A percentile compares a stretch with the other conserved stretches of the same genome.
Evolutionary conservation across 2,797 vertebrate species (phyloP).

Genomic region (Coluber constrictor): DNA sequence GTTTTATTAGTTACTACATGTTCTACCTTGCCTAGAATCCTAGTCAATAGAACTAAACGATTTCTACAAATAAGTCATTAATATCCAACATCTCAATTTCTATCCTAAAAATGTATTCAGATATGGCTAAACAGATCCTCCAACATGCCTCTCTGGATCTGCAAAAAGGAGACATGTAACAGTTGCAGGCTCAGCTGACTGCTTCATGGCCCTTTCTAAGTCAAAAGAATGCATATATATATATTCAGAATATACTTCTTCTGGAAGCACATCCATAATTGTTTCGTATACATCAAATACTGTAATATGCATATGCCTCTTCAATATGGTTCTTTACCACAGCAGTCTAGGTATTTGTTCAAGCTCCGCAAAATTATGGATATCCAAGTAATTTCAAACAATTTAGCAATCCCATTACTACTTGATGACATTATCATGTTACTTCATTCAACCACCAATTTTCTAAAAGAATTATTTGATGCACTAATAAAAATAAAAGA

Average conservation of each 20-base stretch:
- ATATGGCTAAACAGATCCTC: background rate
- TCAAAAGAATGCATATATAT: background rate
- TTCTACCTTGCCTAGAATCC: background rate
- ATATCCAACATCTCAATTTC: background rate
- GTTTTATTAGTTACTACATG: background rate
- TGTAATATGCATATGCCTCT: background rate
- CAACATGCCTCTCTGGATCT: background rate
- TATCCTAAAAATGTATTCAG: background rate
- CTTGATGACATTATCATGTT: background rate
- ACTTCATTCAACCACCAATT: background rate
- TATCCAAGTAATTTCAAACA: background rate
- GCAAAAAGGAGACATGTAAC: background rate
- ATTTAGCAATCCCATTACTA: background rate
- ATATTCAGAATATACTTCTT: background rate
- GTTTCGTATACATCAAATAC: background rate
- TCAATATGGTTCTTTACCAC: background rate
- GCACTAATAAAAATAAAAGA: background rate
- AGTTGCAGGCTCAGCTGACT: background rate
- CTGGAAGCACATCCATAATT: background rate
- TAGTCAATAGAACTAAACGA: background rate
- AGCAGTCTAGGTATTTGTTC: background rate
- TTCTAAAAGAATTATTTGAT: background rate
- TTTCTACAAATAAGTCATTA: background rate
- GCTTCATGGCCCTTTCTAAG: background rate
- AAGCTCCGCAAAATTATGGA: background rate